These are phyloP conservation scores for Busseola fusca DNA, from an alignment of 2,888 invertebrate genomes.

Conservation along the genomic window DNA sequence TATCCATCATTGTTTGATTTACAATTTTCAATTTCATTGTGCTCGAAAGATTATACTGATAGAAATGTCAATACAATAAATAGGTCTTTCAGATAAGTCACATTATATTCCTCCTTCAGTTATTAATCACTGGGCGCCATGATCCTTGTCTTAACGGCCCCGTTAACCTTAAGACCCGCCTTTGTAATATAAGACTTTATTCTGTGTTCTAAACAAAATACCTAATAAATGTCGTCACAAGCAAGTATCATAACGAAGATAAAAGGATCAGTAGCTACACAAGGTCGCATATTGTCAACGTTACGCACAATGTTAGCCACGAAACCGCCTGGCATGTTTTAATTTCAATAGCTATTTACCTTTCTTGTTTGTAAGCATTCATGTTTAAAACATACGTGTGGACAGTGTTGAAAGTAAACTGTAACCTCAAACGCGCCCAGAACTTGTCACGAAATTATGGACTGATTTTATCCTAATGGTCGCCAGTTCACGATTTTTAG, in stretches of 20 bases:
- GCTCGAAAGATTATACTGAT: conserved; percentile 46
- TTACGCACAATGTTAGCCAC: conserved; percentile 61
- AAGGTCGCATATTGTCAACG: conserved; percentile 74
- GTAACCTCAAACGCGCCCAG: conserved; percentile 66
- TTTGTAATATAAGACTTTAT: conserved; percentile 60
- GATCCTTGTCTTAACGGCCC: conserved; percentile 59
- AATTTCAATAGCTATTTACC: conserved; percentile 66
- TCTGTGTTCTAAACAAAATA: conserved; percentile 64
- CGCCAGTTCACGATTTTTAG: conserved; percentile 62
- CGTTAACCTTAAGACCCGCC: conserved; percentile 64
- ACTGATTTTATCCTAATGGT: conserved; percentile 64
- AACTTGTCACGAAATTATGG: conserved; percentile 70
- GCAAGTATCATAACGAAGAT: conserved; percentile 68
- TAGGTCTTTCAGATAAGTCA: conserved; percentile 44
- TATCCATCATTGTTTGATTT: conserved; percentile 45
- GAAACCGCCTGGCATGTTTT: conserved; percentile 63
- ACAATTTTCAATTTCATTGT: conserved; percentile 54
- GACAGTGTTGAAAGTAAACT: conserved; percentile 63
- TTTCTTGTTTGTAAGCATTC: conserved; percentile 66
- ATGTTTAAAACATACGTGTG: conserved; percentile 61
- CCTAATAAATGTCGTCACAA: conserved; percentile 70
- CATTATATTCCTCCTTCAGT: conserved; percentile 47
- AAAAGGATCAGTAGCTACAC: conserved; percentile 73
- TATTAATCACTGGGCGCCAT: conserved; percentile 55
- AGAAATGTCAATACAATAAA: conserved; percentile 57